phyloP scores from a whole-genome alignment of 2,113 vertebrate genomes.

The Oryctolagus cuniculus region mOryCun1.1 NC_091438.1:60095501-60096000 shows the following conservation, averaged over 20 bases:
- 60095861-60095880: not conserved
- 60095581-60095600: not conserved
- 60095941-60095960: not conserved
- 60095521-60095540: not conserved
- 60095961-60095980: slow-evolving; percentile 7
- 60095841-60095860: not conserved
- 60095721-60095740: not conserved
- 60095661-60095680: not conserved
- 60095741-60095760: no score
- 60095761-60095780: not conserved
- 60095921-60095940: not conserved
- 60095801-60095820: not conserved
- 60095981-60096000: not conserved
- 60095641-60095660: not conserved
- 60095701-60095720: not conserved
- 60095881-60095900: not conserved
- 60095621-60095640: slow-evolving; percentile 18
- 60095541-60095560: not conserved
- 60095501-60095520: no score
- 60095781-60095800: not conserved
- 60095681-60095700: not conserved
- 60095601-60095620: not conserved
- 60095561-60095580: not conserved
- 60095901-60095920: not conserved
- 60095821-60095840: not conserved